phyloP scores from a whole-genome alignment of 2,797 vertebrate genomes.

The Chrosomus eos region DNA sequence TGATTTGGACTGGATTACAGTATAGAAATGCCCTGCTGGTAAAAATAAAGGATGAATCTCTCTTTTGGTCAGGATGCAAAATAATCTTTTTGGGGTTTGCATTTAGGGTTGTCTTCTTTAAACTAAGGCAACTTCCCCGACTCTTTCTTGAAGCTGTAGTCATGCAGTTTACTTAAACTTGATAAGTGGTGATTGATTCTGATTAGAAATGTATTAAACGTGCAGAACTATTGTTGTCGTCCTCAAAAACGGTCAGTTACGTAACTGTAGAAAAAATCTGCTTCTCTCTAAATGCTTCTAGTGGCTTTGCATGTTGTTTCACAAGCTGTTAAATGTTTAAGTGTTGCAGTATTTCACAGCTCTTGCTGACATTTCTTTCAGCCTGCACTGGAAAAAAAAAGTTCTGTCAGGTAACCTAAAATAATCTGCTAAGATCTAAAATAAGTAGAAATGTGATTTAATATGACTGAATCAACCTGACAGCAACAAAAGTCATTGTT shows the following conservation, averaged over 20 bases:
- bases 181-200: neutral
- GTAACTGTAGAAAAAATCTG: constrained; percentile 3
- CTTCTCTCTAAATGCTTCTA: neutral
- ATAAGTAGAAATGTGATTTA: neutral
- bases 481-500: neutral
- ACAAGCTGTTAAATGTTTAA: neutral
- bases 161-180: neutral
- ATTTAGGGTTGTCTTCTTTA: neutral
- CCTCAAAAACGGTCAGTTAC: neutral
- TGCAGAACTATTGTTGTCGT: neutral
- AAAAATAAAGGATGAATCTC: neutral
- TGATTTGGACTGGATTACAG: neutral
- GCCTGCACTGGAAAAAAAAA: neutral
- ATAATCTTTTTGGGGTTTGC: neutral
- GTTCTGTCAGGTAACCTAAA: constrained; percentile 12
- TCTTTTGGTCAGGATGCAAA: neutral
- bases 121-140: neutral
- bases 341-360: constrained; percentile 4
- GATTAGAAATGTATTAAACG: neutral
- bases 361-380: neutral
- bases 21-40: neutral
- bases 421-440: constrained; percentile 3
- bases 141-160: neutral
- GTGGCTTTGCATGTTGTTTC: neutral
- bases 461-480: constrained; percentile 7